Evolutionary conservation across 2,888 invertebrate species (phyloP).

Genomic region (Hyposoter didymator): DNA sequence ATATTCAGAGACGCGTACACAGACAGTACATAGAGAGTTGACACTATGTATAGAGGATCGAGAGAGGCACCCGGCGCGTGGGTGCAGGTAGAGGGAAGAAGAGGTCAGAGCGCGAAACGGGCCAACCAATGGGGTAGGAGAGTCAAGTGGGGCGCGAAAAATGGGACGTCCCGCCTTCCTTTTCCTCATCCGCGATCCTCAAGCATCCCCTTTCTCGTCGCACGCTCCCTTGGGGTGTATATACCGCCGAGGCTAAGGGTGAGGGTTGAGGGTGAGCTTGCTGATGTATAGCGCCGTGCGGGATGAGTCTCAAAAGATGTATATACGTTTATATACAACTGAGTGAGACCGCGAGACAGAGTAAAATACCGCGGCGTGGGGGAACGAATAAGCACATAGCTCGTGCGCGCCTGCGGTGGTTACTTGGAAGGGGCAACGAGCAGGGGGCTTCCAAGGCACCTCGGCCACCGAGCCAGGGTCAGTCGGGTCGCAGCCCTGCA

Average conservation of each 20-base stretch:
- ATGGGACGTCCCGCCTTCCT: conserved; percentile 82
- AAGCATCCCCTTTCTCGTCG: conserved; percentile 40
- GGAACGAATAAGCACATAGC: conserved; percentile 36
- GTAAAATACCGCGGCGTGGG: conserved; percentile 10
- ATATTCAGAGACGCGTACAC: neutral
- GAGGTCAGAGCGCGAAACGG: conserved; percentile 81
- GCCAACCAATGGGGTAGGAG: conserved; percentile 81
- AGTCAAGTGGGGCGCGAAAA: conserved; percentile 83
- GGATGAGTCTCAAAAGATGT: conserved; percentile 33
- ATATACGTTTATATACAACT: conserved; percentile 15
- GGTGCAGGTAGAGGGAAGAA: conserved; percentile 73
- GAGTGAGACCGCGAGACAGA: conserved; percentile 6
- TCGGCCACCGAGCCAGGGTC: conserved; percentile 81
- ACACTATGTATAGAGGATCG: neutral
- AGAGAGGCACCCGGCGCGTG: conserved; percentile 59
- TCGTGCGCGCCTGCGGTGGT: conserved; percentile 61
- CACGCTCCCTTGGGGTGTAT: conserved; percentile 24
- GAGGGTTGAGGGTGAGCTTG: conserved; percentile 81
- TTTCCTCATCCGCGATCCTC: conserved; percentile 73
- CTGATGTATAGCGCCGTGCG: conserved; percentile 65
- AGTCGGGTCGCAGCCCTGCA: conserved; percentile 83
- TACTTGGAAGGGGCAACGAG: conserved; percentile 71
- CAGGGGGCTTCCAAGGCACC: conserved; percentile 79
- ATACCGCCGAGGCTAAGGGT: conserved; percentile 71
- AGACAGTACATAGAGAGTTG: neutral